phyloP scores from a whole-genome alignment of 2,113 vertebrate species.

The Circaetus cinerascens region DNA sequence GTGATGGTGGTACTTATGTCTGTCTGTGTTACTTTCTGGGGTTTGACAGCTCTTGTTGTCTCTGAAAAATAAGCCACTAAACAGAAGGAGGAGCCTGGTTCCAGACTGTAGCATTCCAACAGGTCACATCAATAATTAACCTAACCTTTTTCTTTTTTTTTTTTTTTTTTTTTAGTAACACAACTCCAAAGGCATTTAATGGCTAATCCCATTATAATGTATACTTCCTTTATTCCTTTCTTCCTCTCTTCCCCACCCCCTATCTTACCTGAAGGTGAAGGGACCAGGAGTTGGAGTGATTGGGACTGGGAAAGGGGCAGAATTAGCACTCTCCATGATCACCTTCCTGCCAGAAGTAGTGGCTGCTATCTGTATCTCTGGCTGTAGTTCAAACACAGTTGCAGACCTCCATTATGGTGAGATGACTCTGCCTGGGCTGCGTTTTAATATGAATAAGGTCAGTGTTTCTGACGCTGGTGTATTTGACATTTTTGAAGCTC shows the following conservation, averaged over 20 bases:
- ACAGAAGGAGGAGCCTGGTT: not conserved
- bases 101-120: not conserved
- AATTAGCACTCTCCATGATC: slow-evolving; percentile 73
- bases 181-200: not conserved
- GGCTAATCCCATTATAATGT: not conserved
- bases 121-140: slow-evolving; percentile 1
- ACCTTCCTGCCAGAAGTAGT: slow-evolving; percentile 73
- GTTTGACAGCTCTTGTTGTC: not conserved
- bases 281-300: slow-evolving; percentile 71
- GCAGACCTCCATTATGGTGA: slow-evolving; percentile 61
- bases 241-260: not conserved
- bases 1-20: not conserved
- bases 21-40: not conserved
- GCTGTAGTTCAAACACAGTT: slow-evolving; percentile 68
- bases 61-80: not conserved
- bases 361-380: slow-evolving; percentile 70
- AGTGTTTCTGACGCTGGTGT: slow-evolving; percentile 54
- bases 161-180: not conserved
- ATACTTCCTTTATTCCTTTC: not conserved
- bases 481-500: slow-evolving; percentile 68
- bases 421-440: slow-evolving; percentile 61
- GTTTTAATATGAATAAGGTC: slow-evolving; percentile 66
- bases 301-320: slow-evolving; percentile 73
- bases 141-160: not conserved
- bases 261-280: slow-evolving; percentile 58